Evolutionary conservation across 1,140 invertebrate species (phyloP).

Genomic region (Eupristina koningsbergeri): DNA sequence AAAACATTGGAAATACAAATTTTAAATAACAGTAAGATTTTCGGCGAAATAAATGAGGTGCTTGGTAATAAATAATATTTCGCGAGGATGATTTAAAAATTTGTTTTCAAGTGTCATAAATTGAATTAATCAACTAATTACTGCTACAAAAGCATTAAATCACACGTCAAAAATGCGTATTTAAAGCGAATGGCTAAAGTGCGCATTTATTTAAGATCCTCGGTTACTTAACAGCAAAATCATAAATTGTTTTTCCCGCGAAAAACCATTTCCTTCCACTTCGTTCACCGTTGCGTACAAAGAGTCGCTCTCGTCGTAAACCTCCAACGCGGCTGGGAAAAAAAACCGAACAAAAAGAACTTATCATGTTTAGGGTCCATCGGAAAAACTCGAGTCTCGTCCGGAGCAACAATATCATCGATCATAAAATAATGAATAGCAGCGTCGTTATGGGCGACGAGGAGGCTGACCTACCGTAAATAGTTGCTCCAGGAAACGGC

Average conservation of each 20-base stretch:
- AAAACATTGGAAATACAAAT: background rate
- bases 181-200: background rate
- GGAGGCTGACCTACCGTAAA: constrained; percentile 10
- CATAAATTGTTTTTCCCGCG: background rate
- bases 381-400: background rate
- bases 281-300: background rate
- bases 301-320: background rate
- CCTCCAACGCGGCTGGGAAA: background rate
- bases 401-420: background rate
- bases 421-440: background rate
- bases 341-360: background rate
- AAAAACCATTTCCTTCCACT: background rate
- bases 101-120: background rate
- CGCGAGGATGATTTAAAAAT: background rate
- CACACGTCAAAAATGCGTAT: background rate
- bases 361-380: background rate
- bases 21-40: background rate
- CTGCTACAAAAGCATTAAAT: background rate
- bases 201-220: background rate
- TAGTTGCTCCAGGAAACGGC: background rate
- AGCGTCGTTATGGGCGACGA: background rate
- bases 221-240: background rate
- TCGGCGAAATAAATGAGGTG: background rate
- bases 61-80: background rate
- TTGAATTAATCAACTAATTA: background rate